Evolutionary conservation across 1,140 invertebrate genomes (phyloP), one percentile per base, ranked within the genome.

Genomic region (Portunus trituberculatus): DNA sequence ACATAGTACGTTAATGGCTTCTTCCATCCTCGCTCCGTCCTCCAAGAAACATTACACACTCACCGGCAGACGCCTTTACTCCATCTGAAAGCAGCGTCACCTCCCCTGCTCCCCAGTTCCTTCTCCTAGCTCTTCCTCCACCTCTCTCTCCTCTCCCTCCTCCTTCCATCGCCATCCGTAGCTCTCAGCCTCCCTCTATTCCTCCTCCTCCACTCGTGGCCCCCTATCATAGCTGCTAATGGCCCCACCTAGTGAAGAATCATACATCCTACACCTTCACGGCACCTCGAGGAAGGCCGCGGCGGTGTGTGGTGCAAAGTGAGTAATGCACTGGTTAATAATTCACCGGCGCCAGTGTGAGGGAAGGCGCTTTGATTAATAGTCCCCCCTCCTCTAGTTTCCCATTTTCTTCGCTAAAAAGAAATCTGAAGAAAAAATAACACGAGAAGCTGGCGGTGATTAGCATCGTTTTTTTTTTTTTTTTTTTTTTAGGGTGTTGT

Each of bases 301-400:
- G 16, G 67, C 67, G 67, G 67, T 76, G 67, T 76, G 67, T 76
- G 67, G 67, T n/a, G n/a, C 67, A n/a, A 76, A 76, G 67, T 76
- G 67, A 76, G 67, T 76, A 76, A 76, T 76, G 67, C 67, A 25
- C 25, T n/a, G 67, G 20, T 76, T 76, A 76, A 76, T 76, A 76
- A 76, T 76, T 76, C 67, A 76, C 67, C 67, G 20, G 67, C 25
- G 67, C 20, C 67, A 76, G 67, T 76, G 67, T 76, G 67, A 76
- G 67, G 67, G 67, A 76, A 76, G 67, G 67, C 67, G 67, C 67
- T 76, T 76, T 76, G 67, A 76, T 76, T 76, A 76, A 76, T 76
- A 76, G 67, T 76, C 20, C n/a, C 67, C 67, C 67, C 67, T n/a
- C n/a, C 67, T 76, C 67, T 76, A 76, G 67, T 76, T 76, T 76